Conservation (phyloP, 2,797 vertebrate species). For the Oceanodroma leucorhoa region DNA sequence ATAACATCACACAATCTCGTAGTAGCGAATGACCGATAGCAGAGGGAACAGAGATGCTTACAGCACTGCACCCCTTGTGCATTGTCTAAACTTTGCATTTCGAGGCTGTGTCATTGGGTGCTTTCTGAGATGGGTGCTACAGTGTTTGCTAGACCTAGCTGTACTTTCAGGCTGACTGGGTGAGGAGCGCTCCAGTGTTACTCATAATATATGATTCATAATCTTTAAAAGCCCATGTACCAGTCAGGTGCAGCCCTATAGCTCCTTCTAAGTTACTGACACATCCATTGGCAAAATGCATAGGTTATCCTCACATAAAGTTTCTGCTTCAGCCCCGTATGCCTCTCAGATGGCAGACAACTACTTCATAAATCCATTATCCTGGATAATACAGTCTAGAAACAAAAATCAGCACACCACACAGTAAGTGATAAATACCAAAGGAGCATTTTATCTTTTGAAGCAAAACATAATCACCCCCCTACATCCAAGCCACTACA, state of each 20-base stretch:
- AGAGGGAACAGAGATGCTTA: background rate
- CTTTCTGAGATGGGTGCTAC: background rate
- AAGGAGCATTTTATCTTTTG: background rate
- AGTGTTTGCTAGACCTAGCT: background rate
- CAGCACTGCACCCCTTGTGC: background rate
- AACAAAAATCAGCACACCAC: background rate
- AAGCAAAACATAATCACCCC: background rate
- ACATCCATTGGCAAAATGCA: background rate
- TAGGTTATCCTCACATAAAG: background rate
- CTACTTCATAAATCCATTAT: background rate
- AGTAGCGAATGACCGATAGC: background rate
- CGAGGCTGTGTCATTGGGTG: accelerated
- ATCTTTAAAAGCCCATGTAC: background rate
- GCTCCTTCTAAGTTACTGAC: background rate
- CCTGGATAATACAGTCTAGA: background rate
- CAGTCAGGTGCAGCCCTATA: background rate
- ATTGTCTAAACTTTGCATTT: background rate
- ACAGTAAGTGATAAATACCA: background rate
- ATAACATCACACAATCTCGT: background rate
- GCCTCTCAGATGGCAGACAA: background rate
- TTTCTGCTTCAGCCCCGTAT: background rate
- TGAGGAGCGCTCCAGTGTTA: background rate
- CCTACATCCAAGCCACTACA: background rate
- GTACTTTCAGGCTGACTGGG: background rate
- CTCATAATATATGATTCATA: background rate